phyloP scores from a whole-genome alignment of 2,113 vertebrate genomes.

The Neogobius melanostomus region DNA sequence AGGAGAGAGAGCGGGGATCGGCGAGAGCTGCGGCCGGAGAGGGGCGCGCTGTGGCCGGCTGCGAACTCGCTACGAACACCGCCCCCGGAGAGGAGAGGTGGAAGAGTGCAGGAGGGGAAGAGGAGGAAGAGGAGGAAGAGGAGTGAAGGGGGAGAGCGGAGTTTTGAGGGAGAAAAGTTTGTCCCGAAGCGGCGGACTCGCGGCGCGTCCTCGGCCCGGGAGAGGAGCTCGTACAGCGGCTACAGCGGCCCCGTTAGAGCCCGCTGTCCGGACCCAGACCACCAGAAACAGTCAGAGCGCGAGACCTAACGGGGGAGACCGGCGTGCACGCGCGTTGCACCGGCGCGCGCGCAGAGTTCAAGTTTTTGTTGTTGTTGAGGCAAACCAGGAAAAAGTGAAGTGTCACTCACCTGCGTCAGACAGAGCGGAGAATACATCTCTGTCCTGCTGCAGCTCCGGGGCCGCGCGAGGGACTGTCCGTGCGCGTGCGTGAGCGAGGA shows the following conservation, averaged over 20 bases:
- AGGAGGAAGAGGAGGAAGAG: neutral
- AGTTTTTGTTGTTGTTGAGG: neutral
- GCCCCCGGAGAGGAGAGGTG: neutral
- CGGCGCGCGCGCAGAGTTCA: neutral
- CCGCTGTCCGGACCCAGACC: constrained; percentile 20
- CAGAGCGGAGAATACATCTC: constrained; percentile 98
- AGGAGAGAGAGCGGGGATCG: constrained; percentile 6
- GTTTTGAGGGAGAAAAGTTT: neutral
- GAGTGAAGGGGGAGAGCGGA: neutral
- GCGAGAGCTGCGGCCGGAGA: constrained; percentile 13
- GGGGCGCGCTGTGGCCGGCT: constrained; percentile 1
- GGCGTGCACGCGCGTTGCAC: neutral
- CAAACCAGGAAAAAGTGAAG: constrained; percentile 25
- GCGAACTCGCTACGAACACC: neutral
- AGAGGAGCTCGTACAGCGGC: neutral
- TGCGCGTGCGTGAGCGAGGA: constrained; percentile 17
- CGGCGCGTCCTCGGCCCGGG: neutral
- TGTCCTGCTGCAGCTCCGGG: constrained; percentile 64
- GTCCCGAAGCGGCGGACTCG: neutral
- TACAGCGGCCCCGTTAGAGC: neutral
- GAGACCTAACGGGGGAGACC: constrained; percentile 3
- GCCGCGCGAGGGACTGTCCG: neutral
- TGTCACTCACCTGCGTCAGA: constrained; percentile 91
- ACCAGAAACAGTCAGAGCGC: constrained; percentile 64
- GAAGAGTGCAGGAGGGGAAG: neutral